These are phyloP conservation scores for Platygyra sinensis DNA, from an alignment of 64 coral and sea anemone genomes.

Conservation along the genomic window DNA sequence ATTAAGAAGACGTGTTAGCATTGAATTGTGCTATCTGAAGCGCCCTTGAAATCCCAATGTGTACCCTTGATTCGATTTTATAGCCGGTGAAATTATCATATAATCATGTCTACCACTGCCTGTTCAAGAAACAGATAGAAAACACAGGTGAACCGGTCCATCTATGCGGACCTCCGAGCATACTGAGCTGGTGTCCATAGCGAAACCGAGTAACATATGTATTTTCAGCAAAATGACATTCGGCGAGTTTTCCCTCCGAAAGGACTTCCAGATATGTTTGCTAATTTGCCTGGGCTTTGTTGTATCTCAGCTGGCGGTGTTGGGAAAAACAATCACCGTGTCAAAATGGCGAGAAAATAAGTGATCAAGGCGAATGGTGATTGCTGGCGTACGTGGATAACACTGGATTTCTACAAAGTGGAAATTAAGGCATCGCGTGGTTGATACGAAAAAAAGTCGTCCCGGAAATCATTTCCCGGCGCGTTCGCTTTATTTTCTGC, in stretches of 20 bases:
- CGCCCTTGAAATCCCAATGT: constrained; percentile 5
- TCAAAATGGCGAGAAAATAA: constrained; percentile 48
- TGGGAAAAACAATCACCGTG: constrained; percentile 34
- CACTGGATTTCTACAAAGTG: not conserved
- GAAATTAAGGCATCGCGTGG: not conserved
- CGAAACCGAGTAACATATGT: not conserved
- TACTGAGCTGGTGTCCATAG: no score
- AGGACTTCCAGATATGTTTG: constrained; percentile 30
- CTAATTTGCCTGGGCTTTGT: constrained; percentile 19
- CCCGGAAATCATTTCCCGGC: not conserved
- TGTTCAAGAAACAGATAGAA: not conserved
- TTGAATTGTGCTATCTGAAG: not conserved
- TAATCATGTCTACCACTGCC: not conserved
- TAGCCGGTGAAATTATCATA: not conserved
- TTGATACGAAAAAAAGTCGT: not conserved
- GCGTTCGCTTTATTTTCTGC: not conserved
- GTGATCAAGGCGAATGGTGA: not conserved
- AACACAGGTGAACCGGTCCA: no score
- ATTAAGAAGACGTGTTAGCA: constrained; percentile 14
- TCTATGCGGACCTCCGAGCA: no score
- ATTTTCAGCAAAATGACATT: constrained; percentile 16
- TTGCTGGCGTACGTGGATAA: not conserved
- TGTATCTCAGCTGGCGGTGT: constrained; percentile 20
- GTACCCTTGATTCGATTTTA: constrained; percentile 10
- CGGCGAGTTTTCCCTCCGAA: not conserved